Percentiles rank a stretch among this genome's conserved stretches.
These are phyloP conservation scores for Lochmaea crataegi DNA, from an alignment of 2,888 invertebrate genomes.

Conservation along the genomic window DNA sequence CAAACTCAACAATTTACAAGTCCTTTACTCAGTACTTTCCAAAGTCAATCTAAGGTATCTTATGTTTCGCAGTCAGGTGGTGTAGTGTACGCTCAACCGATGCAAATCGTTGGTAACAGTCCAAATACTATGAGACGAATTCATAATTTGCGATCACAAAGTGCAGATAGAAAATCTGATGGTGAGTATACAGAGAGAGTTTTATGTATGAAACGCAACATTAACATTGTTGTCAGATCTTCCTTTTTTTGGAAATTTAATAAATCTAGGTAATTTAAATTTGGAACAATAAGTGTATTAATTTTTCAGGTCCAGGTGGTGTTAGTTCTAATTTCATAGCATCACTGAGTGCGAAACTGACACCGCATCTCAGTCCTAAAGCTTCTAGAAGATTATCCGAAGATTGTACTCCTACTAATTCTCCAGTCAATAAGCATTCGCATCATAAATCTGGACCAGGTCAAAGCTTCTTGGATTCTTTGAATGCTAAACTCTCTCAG, in stretches of 20 bases:
- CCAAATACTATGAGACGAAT: slow-evolving; percentile 68
- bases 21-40: slow-evolving; percentile 62
- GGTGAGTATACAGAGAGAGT: too few relatives aligned
- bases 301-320: slow-evolving; percentile 65
- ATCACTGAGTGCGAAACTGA: slow-evolving; percentile 76
- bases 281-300: neutral
- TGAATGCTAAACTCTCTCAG: slow-evolving; percentile 82
- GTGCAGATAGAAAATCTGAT: slow-evolving; percentile 71
- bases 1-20: slow-evolving; percentile 35
- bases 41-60: slow-evolving; percentile 60
- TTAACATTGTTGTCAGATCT: too few relatives aligned
- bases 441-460: slow-evolving; percentile 64
- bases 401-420: slow-evolving; percentile 51
- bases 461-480: slow-evolving; percentile 79
- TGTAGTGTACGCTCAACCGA: slow-evolving; percentile 69
- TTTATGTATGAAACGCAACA: too few relatives aligned
- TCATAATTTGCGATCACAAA: slow-evolving; percentile 71
- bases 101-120: slow-evolving; percentile 65
- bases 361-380: slow-evolving; percentile 72
- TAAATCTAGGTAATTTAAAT: too few relatives aligned
- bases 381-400: slow-evolving; percentile 68
- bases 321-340: slow-evolving; percentile 77
- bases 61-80: slow-evolving; percentile 62
- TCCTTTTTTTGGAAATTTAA: too few relatives aligned
- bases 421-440: slow-evolving; percentile 34